A percentile compares a stretch with the other conserved stretches of the same genome.
These are phyloP conservation scores for Podarcis lilfordi DNA, from an alignment of 2,797 vertebrate species.

Conservation along the genomic window DNA sequence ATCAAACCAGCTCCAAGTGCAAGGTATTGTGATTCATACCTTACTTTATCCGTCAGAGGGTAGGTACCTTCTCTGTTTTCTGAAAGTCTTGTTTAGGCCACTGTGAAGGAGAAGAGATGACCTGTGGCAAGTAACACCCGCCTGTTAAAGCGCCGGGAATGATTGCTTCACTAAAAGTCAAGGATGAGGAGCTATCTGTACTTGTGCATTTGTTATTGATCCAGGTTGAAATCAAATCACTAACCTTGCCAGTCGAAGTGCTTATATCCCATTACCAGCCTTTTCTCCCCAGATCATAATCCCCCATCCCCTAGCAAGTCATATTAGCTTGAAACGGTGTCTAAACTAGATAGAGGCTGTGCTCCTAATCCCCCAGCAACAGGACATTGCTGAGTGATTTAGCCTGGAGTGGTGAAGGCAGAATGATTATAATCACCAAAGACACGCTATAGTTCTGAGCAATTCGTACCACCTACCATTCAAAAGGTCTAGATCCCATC, in stretches of 20 bases:
- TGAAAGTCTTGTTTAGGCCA: neutral
- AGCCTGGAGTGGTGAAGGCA: slow-evolving; percentile 56
- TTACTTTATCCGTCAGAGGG: neutral
- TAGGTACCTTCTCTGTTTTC: neutral
- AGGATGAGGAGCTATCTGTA: slow-evolving; percentile 11
- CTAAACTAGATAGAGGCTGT: slow-evolving; percentile 59
- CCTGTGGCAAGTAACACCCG: neutral
- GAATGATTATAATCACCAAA: slow-evolving; percentile 52
- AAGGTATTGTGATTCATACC: neutral
- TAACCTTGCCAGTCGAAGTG: neutral
- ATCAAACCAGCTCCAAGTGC: too few species aligned
- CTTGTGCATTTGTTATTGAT: slow-evolving; percentile 21
- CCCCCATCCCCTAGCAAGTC: slow-evolving; percentile 44
- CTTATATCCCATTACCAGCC: slow-evolving; percentile 55
- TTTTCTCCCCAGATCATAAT: slow-evolving; percentile 29
- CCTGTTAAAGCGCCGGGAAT: rapidly evolving
- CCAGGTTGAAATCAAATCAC: slow-evolving; percentile 27
- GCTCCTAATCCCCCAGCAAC: slow-evolving; percentile 64
- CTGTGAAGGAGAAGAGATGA: rapidly evolving
- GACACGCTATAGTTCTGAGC: neutral
- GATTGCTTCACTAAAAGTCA: rapidly evolving
- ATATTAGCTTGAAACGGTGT: slow-evolving; percentile 57
- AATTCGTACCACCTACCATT: neutral
- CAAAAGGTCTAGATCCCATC: neutral
- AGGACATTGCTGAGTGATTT: slow-evolving; percentile 63